phyloP scores from a whole-genome alignment of 2,113 vertebrate genomes.

The Hippolais icterina region DNA sequence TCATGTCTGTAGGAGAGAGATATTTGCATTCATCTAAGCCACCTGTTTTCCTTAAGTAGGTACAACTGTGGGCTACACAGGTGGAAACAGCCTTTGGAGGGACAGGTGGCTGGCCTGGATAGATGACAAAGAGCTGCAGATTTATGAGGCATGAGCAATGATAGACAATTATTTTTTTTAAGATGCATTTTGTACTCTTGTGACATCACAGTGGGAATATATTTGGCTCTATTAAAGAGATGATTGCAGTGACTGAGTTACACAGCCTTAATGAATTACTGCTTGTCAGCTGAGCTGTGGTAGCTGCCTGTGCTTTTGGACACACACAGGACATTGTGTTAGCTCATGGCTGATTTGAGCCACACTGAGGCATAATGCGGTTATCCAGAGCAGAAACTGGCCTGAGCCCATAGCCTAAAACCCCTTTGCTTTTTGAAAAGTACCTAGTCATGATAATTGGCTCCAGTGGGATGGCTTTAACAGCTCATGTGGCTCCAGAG shows the following conservation, averaged over 20 bases:
- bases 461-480: not conserved
- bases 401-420: not conserved
- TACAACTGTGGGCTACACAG: not conserved
- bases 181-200: not conserved
- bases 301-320: not conserved
- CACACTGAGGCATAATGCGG: slow-evolving; percentile 2
- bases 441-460: not conserved
- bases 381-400: slow-evolving; percentile 18
- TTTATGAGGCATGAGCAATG: not conserved
- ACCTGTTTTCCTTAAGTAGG: not conserved
- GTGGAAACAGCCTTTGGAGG: not conserved
- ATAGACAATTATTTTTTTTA: not conserved
- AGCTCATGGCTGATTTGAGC: not conserved
- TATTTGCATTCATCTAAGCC: not conserved
- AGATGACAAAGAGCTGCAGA: not conserved
- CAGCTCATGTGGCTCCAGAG: not conserved
- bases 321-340: not conserved
- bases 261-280: slow-evolving; percentile 35
- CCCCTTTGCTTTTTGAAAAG: not conserved
- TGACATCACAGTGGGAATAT: slow-evolving; percentile 19
- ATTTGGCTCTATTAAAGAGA: slow-evolving; percentile 22
- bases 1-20: not conserved
- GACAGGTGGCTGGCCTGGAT: not conserved
- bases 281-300: not conserved
- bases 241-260: slow-evolving; percentile 12